Evolutionary conservation across 2,888 invertebrate species (phyloP).

Genomic region (Apoda limacodes): DNA sequence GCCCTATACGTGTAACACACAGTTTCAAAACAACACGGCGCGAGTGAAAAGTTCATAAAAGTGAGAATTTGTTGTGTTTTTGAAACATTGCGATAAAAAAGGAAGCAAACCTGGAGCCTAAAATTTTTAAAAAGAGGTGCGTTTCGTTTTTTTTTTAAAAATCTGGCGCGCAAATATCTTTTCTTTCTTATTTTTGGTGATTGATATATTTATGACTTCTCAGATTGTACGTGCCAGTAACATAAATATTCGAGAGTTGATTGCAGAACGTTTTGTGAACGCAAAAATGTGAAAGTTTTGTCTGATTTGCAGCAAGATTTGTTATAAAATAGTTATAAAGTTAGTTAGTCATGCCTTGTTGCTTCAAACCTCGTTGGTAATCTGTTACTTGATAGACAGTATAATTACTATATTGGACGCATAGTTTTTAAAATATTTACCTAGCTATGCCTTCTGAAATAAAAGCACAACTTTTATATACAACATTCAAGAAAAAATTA

Average conservation of each 20-base stretch:
- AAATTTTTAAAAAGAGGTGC: conserved; percentile 41
- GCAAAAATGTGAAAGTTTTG: conserved; percentile 22
- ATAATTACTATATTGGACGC: too few species aligned
- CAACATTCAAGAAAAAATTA: too few species aligned
- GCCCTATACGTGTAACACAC: conserved; percentile 22
- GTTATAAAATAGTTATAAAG: too few species aligned
- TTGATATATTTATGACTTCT: too few species aligned
- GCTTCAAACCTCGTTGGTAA: too few species aligned
- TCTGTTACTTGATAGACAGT: too few species aligned
- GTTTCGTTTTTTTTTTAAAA: conserved; percentile 24
- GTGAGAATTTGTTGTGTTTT: conserved; percentile 33
- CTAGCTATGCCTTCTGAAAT: too few species aligned
- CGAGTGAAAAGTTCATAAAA: conserved; percentile 37
- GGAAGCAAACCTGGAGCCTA: conserved; percentile 53
- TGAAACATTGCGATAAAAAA: conserved; percentile 29
- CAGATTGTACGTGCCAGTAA: conserved; percentile 2
- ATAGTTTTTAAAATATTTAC: too few species aligned
- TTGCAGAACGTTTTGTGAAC: conserved; percentile 12
- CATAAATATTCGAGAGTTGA: conserved; percentile 2
- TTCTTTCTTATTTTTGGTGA: too few species aligned
- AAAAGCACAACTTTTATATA: too few species aligned
- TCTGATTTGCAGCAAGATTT: conserved; percentile 15
- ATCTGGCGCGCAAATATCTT: too few species aligned
- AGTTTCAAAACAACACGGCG: conserved; percentile 20
- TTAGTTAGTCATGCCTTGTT: too few species aligned